phyloP scores from a whole-genome alignment of 2,888 invertebrate species.

The Rhimphoctona megacephalus region DNA sequence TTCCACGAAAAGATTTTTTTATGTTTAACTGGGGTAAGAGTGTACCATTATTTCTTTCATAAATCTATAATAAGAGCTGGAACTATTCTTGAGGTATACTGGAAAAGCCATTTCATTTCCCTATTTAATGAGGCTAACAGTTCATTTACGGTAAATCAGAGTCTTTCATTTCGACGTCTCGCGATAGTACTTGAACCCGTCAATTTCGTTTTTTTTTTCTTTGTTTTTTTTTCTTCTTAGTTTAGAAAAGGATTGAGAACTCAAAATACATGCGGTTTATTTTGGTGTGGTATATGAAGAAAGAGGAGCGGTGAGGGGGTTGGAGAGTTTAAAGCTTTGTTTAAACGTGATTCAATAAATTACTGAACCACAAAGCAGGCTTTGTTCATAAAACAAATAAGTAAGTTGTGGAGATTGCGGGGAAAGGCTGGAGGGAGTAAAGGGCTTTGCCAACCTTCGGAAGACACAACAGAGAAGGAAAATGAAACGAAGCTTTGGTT shows the following conservation, averaged over 20 bases:
- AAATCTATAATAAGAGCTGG: neutral
- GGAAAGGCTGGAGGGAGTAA: conserved; percentile 7
- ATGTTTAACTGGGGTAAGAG: neutral
- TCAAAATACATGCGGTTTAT: neutral
- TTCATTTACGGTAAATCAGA: neutral
- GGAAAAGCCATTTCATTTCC: neutral
- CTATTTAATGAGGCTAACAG: conserved; percentile 3
- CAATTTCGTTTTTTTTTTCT: neutral
- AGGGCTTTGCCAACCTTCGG: conserved; percentile 5
- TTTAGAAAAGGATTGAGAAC: neutral
- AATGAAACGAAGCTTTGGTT: conserved; percentile 60
- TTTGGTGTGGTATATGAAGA: neutral
- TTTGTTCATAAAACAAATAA: conserved; percentile 67
- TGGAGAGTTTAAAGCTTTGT: conserved; percentile 51
- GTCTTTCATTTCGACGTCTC: neutral
- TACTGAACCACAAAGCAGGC: conserved; percentile 45
- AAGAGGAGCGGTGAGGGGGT: neutral
- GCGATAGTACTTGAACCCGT: neutral
- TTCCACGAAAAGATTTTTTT: neutral
- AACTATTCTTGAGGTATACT: neutral
- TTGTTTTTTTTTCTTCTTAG: neutral
- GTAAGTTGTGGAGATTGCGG: conserved; percentile 40
- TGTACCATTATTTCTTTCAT: neutral
- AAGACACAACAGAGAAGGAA: conserved; percentile 36
- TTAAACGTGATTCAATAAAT: conserved; percentile 65